Evolutionary conservation across 2,797 vertebrate species (phyloP).

Genomic region (Pseudotriccus pelzelni): DNA sequence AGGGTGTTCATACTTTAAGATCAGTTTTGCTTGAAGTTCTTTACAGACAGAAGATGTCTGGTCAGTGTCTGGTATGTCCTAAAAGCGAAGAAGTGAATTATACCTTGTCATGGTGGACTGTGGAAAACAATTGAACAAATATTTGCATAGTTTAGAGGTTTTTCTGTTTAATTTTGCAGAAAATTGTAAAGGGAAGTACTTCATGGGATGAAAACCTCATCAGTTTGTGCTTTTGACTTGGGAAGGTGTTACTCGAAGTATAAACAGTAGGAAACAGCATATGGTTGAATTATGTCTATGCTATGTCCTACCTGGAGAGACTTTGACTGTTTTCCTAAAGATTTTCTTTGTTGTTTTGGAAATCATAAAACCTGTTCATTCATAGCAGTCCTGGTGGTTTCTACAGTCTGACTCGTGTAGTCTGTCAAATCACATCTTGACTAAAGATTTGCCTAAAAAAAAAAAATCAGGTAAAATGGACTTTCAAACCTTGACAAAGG

Average conservation of each 20-base stretch:
- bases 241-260: background rate
- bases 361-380: background rate
- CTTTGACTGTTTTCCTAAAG: background rate
- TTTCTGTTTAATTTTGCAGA: background rate
- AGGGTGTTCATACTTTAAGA: background rate
- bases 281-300: accelerated
- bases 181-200: background rate
- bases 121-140: background rate
- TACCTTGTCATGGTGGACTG: background rate
- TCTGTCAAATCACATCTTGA: background rate
- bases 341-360: background rate
- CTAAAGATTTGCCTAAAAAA: background rate
- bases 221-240: background rate
- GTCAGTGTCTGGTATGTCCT: background rate
- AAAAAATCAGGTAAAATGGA: background rate
- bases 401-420: background rate
- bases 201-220: background rate
- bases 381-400: background rate
- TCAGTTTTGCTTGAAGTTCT: background rate
- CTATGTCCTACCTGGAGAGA: background rate
- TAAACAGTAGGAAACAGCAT: background rate
- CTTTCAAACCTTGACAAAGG: background rate
- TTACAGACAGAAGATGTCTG: background rate
- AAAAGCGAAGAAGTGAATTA: background rate
- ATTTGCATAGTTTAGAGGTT: background rate